Evolutionary conservation across 2,113 vertebrate genomes (phyloP).

Genomic region (Campylorhamphus procurvoides): DNA sequence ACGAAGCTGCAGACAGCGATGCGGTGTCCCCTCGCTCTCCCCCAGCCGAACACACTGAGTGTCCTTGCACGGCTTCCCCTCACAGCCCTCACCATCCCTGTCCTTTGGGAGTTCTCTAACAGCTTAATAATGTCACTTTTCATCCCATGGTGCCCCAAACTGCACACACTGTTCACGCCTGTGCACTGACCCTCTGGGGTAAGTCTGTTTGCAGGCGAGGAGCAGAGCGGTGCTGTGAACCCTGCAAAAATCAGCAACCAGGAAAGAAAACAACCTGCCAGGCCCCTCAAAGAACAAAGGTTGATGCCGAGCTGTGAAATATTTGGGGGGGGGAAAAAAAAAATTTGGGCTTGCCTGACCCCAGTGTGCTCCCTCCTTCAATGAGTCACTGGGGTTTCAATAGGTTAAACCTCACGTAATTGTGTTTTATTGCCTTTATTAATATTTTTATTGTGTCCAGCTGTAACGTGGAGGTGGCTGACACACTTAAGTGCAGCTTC

Average conservation of each 20-base stretch:
- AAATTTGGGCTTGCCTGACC: neutral
- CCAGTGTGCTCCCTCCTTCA: neutral
- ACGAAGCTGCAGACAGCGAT: neutral
- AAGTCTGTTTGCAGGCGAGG: neutral
- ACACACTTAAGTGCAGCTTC: neutral
- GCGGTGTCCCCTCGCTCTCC: neutral
- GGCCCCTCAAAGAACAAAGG: neutral
- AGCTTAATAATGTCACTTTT: neutral
- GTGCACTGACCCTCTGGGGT: accelerated
- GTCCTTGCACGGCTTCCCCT: neutral
- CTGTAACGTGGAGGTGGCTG: neutral
- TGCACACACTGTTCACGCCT: accelerated
- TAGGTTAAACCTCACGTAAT: neutral
- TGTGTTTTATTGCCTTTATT: neutral
- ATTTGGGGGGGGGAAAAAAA: neutral
- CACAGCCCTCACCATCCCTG: neutral
- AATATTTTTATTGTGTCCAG: neutral
- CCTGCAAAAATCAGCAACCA: neutral
- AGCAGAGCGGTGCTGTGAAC: accelerated
- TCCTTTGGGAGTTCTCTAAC: neutral
- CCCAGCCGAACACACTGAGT: neutral
- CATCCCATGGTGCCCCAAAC: neutral
- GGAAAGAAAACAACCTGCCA: neutral
- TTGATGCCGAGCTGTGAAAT: accelerated
- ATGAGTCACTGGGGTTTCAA: neutral